Conservation (phyloP, 1,140 invertebrate species). For the Caenorhabditis brenneri region DNA sequence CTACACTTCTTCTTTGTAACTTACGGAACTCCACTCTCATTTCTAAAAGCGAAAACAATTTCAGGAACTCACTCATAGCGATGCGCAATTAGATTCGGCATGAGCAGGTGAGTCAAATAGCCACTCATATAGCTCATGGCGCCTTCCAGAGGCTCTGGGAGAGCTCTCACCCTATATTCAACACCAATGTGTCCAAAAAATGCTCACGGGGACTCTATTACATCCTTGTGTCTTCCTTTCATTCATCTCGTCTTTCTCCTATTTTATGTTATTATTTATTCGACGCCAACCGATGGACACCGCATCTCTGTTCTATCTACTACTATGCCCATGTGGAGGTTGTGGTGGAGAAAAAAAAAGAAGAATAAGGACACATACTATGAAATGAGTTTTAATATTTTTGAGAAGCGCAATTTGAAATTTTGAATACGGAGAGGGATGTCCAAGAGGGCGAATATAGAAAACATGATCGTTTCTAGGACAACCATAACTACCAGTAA, state of each 20-base stretch:
- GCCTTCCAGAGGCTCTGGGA: background rate
- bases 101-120: slow-evolving; percentile 12
- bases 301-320: slow-evolving; percentile 22
- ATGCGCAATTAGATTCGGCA: slow-evolving; percentile 8
- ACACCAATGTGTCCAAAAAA: slow-evolving; percentile 30
- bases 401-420: background rate
- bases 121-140: slow-evolving; percentile 25
- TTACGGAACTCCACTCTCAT: too few relatives aligned
- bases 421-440: too few relatives aligned
- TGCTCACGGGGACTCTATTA: slow-evolving; percentile 40
- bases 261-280: slow-evolving; percentile 44
- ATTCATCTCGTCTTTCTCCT: slow-evolving; percentile 36
- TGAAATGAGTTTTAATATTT: too few relatives aligned
- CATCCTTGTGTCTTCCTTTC: slow-evolving; percentile 16
- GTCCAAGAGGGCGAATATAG: too few relatives aligned
- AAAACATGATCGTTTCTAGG: too few relatives aligned
- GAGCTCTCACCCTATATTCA: too few relatives aligned
- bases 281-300: slow-evolving; percentile 17
- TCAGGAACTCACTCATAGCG: slow-evolving; percentile 1
- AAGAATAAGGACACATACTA: background rate
- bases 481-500: too few relatives aligned
- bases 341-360: background rate
- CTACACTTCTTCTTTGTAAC: too few relatives aligned
- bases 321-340: background rate
- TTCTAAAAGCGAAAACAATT: too few relatives aligned